Evolutionary conservation across 1,140 invertebrate species (phyloP).

Genomic region (Liolophura sinensis): DNA sequence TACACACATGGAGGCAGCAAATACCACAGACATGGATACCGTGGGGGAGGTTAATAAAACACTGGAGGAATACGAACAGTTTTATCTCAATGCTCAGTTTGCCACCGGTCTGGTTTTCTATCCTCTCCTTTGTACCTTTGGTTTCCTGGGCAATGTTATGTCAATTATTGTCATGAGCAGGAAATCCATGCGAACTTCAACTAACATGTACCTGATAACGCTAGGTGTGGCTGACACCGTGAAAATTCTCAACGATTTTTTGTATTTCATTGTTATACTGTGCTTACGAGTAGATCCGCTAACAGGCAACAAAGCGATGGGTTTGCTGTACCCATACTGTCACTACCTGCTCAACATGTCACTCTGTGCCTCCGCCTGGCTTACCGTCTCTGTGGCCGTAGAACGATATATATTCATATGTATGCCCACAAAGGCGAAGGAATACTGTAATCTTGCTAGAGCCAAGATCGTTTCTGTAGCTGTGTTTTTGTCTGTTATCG

Average conservation of each 20-base stretch:
- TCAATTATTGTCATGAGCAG: constrained; percentile 74
- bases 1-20: too few relatives aligned
- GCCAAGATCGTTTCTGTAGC: constrained; percentile 14
- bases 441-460: constrained; percentile 72
- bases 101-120: constrained; percentile 61
- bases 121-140: constrained; percentile 70
- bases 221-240: constrained; percentile 73
- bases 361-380: constrained; percentile 71
- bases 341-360: constrained; percentile 39
- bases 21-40: too few relatives aligned
- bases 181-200: constrained; percentile 71
- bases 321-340: constrained; percentile 35
- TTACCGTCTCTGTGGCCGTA: constrained; percentile 89
- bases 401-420: constrained; percentile 94
- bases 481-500: constrained; percentile 18
- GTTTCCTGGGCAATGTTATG: constrained; percentile 71
- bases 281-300: constrained; percentile 27
- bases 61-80: constrained; percentile 13
- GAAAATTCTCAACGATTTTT: constrained; percentile 70
- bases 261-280: constrained; percentile 67
- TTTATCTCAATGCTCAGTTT: constrained; percentile 30
- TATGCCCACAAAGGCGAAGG: constrained; percentile 81
- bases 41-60: too few relatives aligned
- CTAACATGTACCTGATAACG: constrained; percentile 73
- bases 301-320: constrained; percentile 14